These are phyloP conservation scores for Aurelia coerulea DNA, from an alignment of 30 jellyfish, hydroid and myxozoan species.

Conservation along the genomic window DNA sequence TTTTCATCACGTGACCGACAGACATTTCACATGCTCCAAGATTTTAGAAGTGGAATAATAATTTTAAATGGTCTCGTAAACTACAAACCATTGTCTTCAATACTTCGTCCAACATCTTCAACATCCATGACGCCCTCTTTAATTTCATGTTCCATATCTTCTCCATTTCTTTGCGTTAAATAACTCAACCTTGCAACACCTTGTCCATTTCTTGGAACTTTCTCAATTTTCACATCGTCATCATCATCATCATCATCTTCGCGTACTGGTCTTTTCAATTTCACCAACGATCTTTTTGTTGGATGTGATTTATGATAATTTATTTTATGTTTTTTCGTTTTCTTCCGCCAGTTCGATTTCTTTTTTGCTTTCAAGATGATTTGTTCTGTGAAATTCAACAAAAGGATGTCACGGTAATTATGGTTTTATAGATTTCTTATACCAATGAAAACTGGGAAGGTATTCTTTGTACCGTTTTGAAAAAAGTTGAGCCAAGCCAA, in stretches of 20 bases:
- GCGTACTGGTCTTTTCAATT: not conserved
- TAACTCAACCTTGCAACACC: slow-evolving; percentile 91
- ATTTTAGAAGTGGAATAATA: too few relatives aligned
- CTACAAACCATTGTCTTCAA: slow-evolving; percentile 70
- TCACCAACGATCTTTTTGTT: not conserved
- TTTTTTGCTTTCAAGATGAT: slow-evolving; percentile 26
- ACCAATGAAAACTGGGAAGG: too few relatives aligned
- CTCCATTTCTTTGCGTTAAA: slow-evolving; percentile 87
- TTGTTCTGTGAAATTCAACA: slow-evolving; percentile 23
- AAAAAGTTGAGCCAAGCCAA: too few relatives aligned
- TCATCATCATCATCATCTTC: slow-evolving; percentile 72
- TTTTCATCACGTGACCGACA: not conserved
- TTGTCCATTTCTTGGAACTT: slow-evolving; percentile 79
- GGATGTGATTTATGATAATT: not conserved
- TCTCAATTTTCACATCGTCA: slow-evolving; percentile 52
- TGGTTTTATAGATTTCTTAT: not conserved
- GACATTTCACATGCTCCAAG: not conserved
- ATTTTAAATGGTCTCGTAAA: too few relatives aligned
- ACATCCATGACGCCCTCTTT: slow-evolving; percentile 69
- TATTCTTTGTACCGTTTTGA: too few relatives aligned
- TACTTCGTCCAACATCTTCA: slow-evolving; percentile 87
- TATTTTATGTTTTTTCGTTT: not conserved
- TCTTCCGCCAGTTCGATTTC: slow-evolving; percentile 19
- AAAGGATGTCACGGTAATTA: too few relatives aligned
- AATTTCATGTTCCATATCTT: slow-evolving; percentile 77